Percentiles rank a stretch among this genome's conserved stretches.
Evolutionary conservation across 2,113 vertebrate species (phyloP).

Genomic region (Neolamprologus cancellatus): DNA sequence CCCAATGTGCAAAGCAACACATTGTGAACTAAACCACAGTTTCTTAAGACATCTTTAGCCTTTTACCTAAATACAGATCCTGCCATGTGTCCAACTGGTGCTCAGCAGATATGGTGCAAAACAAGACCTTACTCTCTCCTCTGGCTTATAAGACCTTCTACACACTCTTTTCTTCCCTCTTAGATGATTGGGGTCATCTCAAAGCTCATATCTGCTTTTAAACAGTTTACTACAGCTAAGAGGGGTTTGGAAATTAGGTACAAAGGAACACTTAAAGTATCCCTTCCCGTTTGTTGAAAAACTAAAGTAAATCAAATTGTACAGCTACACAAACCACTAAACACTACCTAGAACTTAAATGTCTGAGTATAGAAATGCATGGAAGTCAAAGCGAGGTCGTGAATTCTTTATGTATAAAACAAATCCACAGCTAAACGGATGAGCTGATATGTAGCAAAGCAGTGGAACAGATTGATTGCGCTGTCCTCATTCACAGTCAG

Average conservation of each 20-base stretch:
- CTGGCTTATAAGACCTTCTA: neutral
- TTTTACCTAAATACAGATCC: slow-evolving; percentile 52
- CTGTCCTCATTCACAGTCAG: slow-evolving; percentile 24
- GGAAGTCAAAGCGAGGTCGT: neutral
- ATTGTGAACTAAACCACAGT: slow-evolving; percentile 42
- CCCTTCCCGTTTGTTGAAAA: neutral
- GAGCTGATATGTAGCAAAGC: neutral
- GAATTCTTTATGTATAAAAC: neutral
- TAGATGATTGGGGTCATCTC: neutral
- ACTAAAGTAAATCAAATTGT: neutral
- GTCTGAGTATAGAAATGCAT: neutral
- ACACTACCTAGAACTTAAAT: neutral
- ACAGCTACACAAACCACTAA: neutral
- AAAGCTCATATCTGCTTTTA: neutral
- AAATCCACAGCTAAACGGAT: neutral
- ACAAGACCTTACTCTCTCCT: slow-evolving; percentile 6
- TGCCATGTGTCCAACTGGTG: slow-evolving; percentile 17
- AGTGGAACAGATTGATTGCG: slow-evolving; percentile 16
- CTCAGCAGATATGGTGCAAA: slow-evolving; percentile 17
- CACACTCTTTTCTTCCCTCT: neutral
- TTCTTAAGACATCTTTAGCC: slow-evolving; percentile 56
- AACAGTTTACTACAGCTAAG: neutral
- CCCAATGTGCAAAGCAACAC: slow-evolving; percentile 3
- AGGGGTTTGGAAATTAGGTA: neutral
- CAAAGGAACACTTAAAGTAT: neutral